Conservation (phyloP, 2,888 invertebrate genomes). For the Ypsolopha scabrella region DNA sequence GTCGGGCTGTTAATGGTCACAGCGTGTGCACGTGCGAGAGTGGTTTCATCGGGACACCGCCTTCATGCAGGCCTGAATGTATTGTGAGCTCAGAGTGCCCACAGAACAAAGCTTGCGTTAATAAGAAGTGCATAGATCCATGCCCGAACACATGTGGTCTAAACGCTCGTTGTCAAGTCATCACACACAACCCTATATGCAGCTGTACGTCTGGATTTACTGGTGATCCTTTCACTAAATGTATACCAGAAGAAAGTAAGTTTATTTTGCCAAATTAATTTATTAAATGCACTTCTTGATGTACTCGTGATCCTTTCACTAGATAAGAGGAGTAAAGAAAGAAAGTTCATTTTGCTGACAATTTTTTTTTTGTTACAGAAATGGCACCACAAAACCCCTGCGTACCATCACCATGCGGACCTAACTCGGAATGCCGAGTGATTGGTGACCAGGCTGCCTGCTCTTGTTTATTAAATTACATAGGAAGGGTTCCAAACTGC, state of each 20-base stretch:
- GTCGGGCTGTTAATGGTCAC: slow-evolving; percentile 80
- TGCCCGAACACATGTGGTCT: slow-evolving; percentile 85
- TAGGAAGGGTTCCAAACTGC: slow-evolving; percentile 89
- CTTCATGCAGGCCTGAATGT: slow-evolving; percentile 85
- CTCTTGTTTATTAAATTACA: slow-evolving; percentile 82
- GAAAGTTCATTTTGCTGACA: too few relatives aligned
- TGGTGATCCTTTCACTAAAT: slow-evolving; percentile 84
- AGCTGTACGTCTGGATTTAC: slow-evolving; percentile 82
- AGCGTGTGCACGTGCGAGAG: slow-evolving; percentile 84
- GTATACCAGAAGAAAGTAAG: slow-evolving; percentile 75
- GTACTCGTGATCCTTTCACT: too few relatives aligned
- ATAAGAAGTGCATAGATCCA: slow-evolving; percentile 84
- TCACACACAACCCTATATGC: slow-evolving; percentile 90
- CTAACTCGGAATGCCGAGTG: slow-evolving; percentile 84
- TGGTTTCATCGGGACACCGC: slow-evolving; percentile 82
- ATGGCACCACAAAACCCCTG: slow-evolving; percentile 73
- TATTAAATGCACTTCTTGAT: too few relatives aligned
- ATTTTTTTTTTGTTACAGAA: slow-evolving; percentile 18
- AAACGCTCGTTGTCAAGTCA: slow-evolving; percentile 85
- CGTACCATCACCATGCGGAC: slow-evolving; percentile 85
- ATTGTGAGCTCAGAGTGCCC: slow-evolving; percentile 87
- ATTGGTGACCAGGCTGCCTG: slow-evolving; percentile 88
- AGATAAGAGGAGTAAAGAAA: too few relatives aligned
- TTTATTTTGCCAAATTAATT: background rate
- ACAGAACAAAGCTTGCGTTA: slow-evolving; percentile 83